phyloP scores from a whole-genome alignment of 1,140 invertebrate species.

The Camponotus pennsylvanicus region DNA sequence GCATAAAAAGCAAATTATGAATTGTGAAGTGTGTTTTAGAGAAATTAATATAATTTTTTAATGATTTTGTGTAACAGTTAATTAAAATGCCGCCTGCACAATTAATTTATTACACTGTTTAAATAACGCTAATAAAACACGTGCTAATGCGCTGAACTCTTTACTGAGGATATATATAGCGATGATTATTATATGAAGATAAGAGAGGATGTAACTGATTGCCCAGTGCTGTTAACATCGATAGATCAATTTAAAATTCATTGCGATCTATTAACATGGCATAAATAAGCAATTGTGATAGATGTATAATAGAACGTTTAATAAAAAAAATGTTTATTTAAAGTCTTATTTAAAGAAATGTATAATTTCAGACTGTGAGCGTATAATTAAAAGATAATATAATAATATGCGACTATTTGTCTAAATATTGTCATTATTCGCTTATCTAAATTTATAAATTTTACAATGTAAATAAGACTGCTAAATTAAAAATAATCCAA shows the following conservation, averaged over 20 bases:
- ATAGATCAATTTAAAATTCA: background rate
- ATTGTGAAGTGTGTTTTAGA: background rate
- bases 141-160: background rate
- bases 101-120: background rate
- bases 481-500: background rate
- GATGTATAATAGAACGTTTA: background rate
- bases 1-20: background rate
- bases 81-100: background rate
- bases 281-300: background rate
- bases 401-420: background rate
- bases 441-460: background rate
- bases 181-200: slow-evolving; percentile 4
- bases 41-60: slow-evolving; percentile 6
- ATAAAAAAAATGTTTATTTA: background rate
- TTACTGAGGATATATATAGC: background rate
- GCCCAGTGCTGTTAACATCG: background rate
- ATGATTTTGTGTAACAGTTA: background rate
- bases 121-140: background rate
- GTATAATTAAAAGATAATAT: background rate
- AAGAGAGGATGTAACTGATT: background rate
- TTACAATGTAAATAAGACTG: background rate
- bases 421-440: no score
- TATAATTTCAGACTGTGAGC: background rate
- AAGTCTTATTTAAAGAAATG: background rate
- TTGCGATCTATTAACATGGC: background rate